Evolutionary conservation across 2,888 invertebrate genomes (phyloP).

Genomic region (Podabrus alpinus): DNA sequence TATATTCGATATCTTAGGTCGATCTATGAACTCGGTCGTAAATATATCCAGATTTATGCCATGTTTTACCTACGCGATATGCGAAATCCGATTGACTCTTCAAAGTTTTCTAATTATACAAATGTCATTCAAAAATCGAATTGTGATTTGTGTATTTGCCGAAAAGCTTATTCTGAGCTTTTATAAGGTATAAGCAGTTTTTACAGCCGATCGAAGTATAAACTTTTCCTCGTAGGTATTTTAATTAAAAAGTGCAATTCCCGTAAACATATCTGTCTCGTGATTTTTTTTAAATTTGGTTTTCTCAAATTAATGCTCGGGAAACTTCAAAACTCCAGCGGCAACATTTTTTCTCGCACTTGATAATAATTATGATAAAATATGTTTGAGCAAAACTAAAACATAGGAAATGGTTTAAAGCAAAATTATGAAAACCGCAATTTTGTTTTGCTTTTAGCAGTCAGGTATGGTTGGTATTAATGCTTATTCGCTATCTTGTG

Average conservation of each 20-base stretch:
- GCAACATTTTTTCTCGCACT: background rate
- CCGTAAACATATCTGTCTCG: background rate
- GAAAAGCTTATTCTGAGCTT: slow-evolving; percentile 1
- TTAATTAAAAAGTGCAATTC: background rate
- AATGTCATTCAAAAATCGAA: slow-evolving; percentile 39
- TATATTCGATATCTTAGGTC: slow-evolving; percentile 50
- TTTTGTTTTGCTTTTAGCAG: slow-evolving; percentile 41
- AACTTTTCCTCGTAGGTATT: background rate
- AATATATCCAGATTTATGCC: slow-evolving; percentile 54
- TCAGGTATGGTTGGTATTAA: slow-evolving; percentile 46
- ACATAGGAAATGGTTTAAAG: slow-evolving; percentile 8
- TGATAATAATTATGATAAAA: background rate
- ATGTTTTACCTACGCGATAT: slow-evolving; percentile 29
- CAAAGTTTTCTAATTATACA: slow-evolving; percentile 39
- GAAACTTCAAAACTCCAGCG: no score
- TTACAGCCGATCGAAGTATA: background rate
- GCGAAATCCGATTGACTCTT: slow-evolving; percentile 32
- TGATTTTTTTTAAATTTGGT: background rate
- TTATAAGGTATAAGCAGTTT: slow-evolving; percentile 6
- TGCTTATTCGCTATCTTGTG: slow-evolving; percentile 48
- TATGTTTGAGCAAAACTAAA: background rate
- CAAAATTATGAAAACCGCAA: slow-evolving; percentile 31
- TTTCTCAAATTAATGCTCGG: background rate
- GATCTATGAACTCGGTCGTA: slow-evolving; percentile 54
- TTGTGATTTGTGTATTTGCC: slow-evolving; percentile 34